Evolutionary conservation across 2,113 vertebrate genomes (phyloP), one percentile per base, ranked within the genome.

Genomic region (Phalacrocorax pelagicus): DNA sequence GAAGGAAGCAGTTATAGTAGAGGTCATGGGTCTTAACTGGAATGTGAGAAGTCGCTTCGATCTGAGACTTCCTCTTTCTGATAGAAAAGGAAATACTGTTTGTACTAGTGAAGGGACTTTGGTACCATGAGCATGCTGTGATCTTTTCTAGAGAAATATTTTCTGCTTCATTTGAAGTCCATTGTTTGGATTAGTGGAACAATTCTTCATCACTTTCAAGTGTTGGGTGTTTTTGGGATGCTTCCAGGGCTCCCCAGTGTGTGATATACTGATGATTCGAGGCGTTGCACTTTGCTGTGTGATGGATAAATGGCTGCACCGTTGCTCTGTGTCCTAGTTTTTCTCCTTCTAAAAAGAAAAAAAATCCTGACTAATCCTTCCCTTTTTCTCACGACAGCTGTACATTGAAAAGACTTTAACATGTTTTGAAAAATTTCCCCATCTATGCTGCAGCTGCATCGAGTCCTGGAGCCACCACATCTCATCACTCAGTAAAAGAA

Each of bases 321-420:
- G 3, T 94, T 81, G 57, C 81, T 87, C 47, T 46, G 24, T 49
- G 36, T 61, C 90, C 91, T 82, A 30, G 75, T 91, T 96, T 88
- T 95, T 90, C 61, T 96, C 40, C 49, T 75, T 29, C 44, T 36
- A 11, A 72, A 89, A 95, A 73, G 83, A 61, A 94, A 72, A 66
- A 69, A 95, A 61, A 44, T 15, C 79, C 78, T 89, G 80, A 94
- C 94, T 86, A 90, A 94, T 93, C 81, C 59, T 74, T 91, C 81
- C 54, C 49, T 96, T 95, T 95, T 92, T 88, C 79, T 94, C 61
- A 52, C 5, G 34, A 54, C 96, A 97, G 94, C 96, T 96, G 96
- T 96, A 88, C 7, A 9, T 29, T 95, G 87, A 96, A 96, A 95
- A 85, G 94, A 66, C 49, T 93, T 85, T 13, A 82, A 73, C 30